Percentiles rank a stretch among this genome's conserved stretches.
Evolutionary conservation across 2,113 vertebrate species (phyloP).

Genomic region (Gallinago undulata): DNA sequence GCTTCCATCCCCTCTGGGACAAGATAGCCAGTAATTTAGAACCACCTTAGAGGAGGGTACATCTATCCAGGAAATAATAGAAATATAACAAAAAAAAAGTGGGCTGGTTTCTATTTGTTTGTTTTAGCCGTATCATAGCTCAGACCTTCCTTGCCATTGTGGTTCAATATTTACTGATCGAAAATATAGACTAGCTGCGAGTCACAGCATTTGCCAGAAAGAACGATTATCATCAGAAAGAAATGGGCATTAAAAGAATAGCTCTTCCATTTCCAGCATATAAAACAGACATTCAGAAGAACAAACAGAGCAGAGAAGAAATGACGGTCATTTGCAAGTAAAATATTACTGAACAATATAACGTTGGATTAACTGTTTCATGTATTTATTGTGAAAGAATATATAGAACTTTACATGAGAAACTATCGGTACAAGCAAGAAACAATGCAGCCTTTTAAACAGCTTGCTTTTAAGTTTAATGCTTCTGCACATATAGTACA

Average conservation of each 20-base stretch:
- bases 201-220: slow-evolving; percentile 65
- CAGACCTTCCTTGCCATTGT: slow-evolving; percentile 54
- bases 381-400: slow-evolving; percentile 63
- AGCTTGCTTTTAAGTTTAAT: slow-evolving; percentile 16
- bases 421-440: slow-evolving; percentile 53
- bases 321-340: slow-evolving; percentile 65
- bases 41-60: slow-evolving; percentile 5
- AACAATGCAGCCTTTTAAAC: slow-evolving; percentile 39
- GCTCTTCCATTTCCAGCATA: slow-evolving; percentile 69
- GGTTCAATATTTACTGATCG: slow-evolving; percentile 73
- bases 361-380: slow-evolving; percentile 69
- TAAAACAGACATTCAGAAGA: slow-evolving; percentile 67
- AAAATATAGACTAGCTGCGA: slow-evolving; percentile 74
- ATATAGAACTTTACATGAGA: slow-evolving; percentile 54
- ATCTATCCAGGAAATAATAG: slow-evolving; percentile 5
- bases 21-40: slow-evolving; percentile 40
- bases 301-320: slow-evolving; percentile 65
- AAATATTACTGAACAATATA: slow-evolving; percentile 68
- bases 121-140: neutral
- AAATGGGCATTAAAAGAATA: slow-evolving; percentile 71
- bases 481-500: neutral
- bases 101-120: slow-evolving; percentile 36
- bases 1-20: neutral
- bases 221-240: slow-evolving; percentile 67
- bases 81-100: slow-evolving; percentile 14